Evolutionary conservation across 2,113 vertebrate species (phyloP).

Genomic region (Hemichromis elongatus): DNA sequence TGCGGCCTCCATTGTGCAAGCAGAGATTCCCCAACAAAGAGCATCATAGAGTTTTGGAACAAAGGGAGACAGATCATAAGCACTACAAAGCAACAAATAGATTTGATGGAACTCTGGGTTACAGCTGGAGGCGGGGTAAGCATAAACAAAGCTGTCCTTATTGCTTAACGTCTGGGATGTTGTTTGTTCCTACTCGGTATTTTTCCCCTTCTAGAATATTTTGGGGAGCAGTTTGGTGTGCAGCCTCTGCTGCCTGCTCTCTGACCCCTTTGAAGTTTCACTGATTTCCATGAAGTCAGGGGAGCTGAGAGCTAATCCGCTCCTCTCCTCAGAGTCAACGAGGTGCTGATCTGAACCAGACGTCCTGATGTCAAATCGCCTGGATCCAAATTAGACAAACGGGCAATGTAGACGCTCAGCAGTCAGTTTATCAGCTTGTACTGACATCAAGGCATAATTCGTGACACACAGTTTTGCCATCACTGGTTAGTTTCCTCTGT

Average conservation of each 20-base stretch:
- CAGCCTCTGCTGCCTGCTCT: constrained; percentile 9
- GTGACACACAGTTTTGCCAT: neutral
- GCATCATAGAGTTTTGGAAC: constrained; percentile 30
- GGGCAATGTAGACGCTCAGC: neutral
- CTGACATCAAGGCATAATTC: neutral
- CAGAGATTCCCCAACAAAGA: constrained; percentile 48
- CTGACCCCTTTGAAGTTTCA: constrained; percentile 52
- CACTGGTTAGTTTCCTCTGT: neutral
- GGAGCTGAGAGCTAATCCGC: constrained; percentile 23
- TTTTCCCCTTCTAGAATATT: constrained; percentile 35
- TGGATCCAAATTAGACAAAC: neutral
- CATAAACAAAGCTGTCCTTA: constrained; percentile 35
- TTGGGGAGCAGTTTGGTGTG: neutral
- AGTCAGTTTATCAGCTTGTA: neutral
- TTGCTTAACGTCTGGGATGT: constrained; percentile 11
- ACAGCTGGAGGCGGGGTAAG: constrained; percentile 1
- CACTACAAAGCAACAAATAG: constrained; percentile 28
- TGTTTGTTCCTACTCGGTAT: neutral
- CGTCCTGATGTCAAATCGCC: neutral
- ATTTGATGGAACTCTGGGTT: constrained; percentile 25
- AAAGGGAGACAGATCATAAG: constrained; percentile 49
- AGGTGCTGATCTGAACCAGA: constrained; percentile 3
- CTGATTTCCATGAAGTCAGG: constrained; percentile 58
- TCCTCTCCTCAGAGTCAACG: constrained; percentile 9
- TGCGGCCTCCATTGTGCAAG: constrained; percentile 32